Conservation (phyloP, 2,797 vertebrate species). For the Scarus forsteni region DNA sequence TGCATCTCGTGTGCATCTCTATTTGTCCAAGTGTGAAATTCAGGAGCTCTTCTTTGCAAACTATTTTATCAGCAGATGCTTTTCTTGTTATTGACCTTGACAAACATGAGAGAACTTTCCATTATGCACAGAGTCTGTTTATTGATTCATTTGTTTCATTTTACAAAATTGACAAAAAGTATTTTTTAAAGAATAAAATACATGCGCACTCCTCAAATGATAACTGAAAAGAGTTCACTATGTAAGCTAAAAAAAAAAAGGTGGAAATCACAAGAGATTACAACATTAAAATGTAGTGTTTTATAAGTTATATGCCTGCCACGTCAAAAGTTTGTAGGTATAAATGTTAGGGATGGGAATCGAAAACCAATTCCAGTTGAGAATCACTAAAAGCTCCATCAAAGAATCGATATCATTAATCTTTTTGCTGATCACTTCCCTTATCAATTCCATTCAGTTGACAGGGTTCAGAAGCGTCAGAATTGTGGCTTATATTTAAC, state of each 20-base stretch:
- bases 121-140: constrained; percentile 11
- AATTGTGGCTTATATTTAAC: no score
- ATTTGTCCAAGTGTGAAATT: constrained; percentile 4
- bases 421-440: no score
- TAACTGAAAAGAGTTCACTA: background rate
- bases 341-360: no score
- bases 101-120: constrained; percentile 1
- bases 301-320: no score
- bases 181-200: background rate
- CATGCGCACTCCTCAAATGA: background rate
- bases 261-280: background rate
- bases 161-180: background rate
- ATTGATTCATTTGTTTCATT: background rate
- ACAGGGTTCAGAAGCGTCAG: no score
- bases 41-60: constrained; percentile 34
- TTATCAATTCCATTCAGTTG: no score
- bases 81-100: constrained; percentile 43
- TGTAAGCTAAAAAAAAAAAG: constrained; percentile 10
- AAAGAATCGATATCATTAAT: no score
- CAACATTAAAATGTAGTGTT: no score
- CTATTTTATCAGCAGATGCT: constrained; percentile 30
- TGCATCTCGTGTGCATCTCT: constrained; percentile 4
- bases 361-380: no score
- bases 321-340: no score
- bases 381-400: no score